A percentile compares a stretch with the other conserved stretches of the same genome.
phyloP scores from a whole-genome alignment of 92 coral and sea anemone genomes.

The Isaurus tuberculatus region DNA sequence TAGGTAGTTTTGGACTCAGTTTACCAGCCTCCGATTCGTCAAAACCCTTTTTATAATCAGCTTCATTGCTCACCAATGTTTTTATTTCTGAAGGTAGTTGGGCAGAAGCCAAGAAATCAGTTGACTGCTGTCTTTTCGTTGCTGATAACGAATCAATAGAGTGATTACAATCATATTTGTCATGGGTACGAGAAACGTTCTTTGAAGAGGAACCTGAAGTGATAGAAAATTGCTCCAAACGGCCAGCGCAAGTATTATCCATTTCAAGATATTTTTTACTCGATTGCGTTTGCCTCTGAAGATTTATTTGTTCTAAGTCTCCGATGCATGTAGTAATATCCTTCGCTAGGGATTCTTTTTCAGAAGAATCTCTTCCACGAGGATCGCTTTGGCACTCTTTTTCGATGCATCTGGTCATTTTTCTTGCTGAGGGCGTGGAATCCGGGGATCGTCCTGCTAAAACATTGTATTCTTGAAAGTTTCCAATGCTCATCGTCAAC shows the following conservation, averaged over 20 bases:
- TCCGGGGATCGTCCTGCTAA: not conserved
- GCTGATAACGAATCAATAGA: not conserved
- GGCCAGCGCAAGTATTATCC: conserved; percentile 8
- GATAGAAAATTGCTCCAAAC: not conserved
- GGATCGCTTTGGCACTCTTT: not conserved
- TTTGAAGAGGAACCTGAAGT: not conserved
- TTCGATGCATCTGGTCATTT: not conserved
- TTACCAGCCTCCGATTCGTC: not conserved
- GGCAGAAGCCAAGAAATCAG: not conserved
- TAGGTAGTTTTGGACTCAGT: not conserved
- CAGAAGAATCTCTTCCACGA: not conserved
- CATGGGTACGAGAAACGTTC: not conserved
- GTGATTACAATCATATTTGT: not conserved
- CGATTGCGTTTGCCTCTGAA: not conserved
- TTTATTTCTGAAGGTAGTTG: not conserved
- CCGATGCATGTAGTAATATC: conserved; percentile 14
- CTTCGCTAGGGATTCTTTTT: not conserved
- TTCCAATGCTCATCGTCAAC: conserved; percentile 6
- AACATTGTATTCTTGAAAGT: not conserved
- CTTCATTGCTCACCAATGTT: not conserved
- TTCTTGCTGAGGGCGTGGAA: not conserved
- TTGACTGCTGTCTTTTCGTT: not conserved
- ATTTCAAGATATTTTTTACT: conserved; percentile 5
- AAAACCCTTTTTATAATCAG: not conserved
- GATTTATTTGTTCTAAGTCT: not conserved